A percentile compares a stretch with the other conserved stretches of the same genome.
Conservation (phyloP, 2,797 vertebrate genomes). For the Pogonophryne albipinna region DNA sequence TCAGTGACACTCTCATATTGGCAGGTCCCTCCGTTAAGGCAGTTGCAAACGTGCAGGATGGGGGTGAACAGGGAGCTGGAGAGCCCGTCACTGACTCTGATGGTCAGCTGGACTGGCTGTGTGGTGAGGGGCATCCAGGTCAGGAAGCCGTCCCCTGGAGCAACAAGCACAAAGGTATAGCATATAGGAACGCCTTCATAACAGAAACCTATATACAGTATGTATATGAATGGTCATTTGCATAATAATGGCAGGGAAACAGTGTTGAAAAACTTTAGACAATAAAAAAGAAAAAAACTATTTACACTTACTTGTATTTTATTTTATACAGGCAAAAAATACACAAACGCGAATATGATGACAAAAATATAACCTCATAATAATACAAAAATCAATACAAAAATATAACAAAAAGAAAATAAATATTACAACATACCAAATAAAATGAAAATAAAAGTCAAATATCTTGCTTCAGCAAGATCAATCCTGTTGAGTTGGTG, state of each 20-base stretch:
- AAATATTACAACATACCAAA: too few species aligned
- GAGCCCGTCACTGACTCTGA: slow-evolving; percentile 81
- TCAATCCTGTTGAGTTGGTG: too few species aligned
- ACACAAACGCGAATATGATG: too few species aligned
- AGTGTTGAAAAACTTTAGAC: too few species aligned
- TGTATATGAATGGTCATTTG: not conserved
- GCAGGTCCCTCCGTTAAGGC: slow-evolving; percentile 86
- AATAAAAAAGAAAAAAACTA: not conserved
- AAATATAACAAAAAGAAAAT: too few species aligned
- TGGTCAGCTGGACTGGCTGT: slow-evolving; percentile 78
- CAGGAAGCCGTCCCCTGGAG: slow-evolving; percentile 78
- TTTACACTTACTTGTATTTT: not conserved
- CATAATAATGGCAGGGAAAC: not conserved
- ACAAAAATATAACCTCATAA: too few species aligned
- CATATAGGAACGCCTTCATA: not conserved
- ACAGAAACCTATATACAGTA: not conserved
- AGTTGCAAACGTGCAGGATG: slow-evolving; percentile 84
- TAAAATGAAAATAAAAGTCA: too few species aligned
- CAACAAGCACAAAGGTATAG: not conserved
- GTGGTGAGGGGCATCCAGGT: slow-evolving; percentile 79
- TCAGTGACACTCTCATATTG: slow-evolving; percentile 80
- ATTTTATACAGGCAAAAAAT: too few species aligned
- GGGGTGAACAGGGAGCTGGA: slow-evolving; percentile 84
- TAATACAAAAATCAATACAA: too few species aligned
- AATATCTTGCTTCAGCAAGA: too few species aligned